These are phyloP conservation scores for Eremobia ochroleuca DNA, from an alignment of 2,888 invertebrate species.

Conservation along the genomic window DNA sequence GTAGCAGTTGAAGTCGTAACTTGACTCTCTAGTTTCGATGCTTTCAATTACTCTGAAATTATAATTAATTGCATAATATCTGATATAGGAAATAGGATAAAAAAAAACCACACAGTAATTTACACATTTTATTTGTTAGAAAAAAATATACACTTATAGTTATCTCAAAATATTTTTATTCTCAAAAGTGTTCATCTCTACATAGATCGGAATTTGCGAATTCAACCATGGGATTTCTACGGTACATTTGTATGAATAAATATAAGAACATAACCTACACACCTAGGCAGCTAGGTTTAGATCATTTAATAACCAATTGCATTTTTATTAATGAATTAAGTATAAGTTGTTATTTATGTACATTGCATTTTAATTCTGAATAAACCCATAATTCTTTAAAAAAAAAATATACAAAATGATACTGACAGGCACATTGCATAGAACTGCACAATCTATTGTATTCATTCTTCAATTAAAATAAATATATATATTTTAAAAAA, in stretches of 20 bases:
- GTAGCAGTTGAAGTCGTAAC: too few species aligned
- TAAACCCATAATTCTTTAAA: neutral
- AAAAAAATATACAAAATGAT: neutral
- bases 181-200: conserved; percentile 73
- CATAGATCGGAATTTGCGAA: conserved; percentile 81
- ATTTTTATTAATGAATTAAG: neutral
- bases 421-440: neutral
- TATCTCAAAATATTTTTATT: conserved; percentile 81
- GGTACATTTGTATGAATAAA: conserved; percentile 61
- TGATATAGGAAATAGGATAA: neutral
- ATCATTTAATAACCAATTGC: conserved; percentile 14
- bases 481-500: neutral
- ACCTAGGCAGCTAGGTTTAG: conserved; percentile 22
- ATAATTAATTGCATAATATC: neutral
- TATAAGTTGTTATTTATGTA: conserved; percentile 1
- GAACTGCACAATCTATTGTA: neutral
- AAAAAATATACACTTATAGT: conserved; percentile 84
- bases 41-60: neutral
- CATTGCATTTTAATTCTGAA: conserved; percentile 1
- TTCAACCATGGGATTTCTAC: conserved; percentile 56
- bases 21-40: neutral
- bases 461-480: neutral
- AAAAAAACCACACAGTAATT: conserved; percentile 60
- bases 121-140: conserved; percentile 78
- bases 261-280: conserved; percentile 60